Evolutionary conservation across 2,888 invertebrate species (phyloP), one percentile per base, ranked within the genome.

Genomic region (Epiblema foenella): DNA sequence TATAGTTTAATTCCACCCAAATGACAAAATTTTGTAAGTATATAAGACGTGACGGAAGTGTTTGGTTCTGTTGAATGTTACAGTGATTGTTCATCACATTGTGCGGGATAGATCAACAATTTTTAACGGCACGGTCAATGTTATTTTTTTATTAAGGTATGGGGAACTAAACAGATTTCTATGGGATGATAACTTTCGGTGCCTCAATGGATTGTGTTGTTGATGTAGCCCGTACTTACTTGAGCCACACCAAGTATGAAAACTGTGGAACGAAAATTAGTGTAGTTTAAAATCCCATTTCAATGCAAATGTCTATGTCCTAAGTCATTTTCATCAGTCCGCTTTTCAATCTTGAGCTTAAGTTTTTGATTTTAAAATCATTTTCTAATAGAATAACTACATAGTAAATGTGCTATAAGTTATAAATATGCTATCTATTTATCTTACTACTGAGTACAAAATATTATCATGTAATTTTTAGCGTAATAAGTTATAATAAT

Each of bases 261-360:
- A 46, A 46, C n/a, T 39, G 39, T 58, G 9, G 8, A 58, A 4
- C 7, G n/a, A 37, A 12, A 39, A 58, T 5, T 12, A 9, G 10
- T 33, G 3, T 9, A 58, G 29, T 9, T 37, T 7, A 4, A 33
- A 58, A 42, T 2, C 15, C 42, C 12, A 20, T 59, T 20, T 8
- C 11, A n/a, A 59, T 18, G 39, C 29, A 29, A 42, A 29, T 42
- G 59, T 42, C 37, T 37, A 18, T 18, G 37, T 59, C 20, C 20
- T 39, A 15, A 17, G 37, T 57, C 20, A 17, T 39, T 18, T 59
- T 58, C n/a, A 56, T 56, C 39, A 39, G 39, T 58, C 58, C 18
- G 39, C 4, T 12, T 58, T 3, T 12, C 20, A 12, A 42, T 15
- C 12, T 58, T 58, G 57, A 39, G 58, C 58, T 20, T 18, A 8